phyloP scores from a whole-genome alignment of 2,113 vertebrate species.

The Megaleporinus macrocephalus region DNA sequence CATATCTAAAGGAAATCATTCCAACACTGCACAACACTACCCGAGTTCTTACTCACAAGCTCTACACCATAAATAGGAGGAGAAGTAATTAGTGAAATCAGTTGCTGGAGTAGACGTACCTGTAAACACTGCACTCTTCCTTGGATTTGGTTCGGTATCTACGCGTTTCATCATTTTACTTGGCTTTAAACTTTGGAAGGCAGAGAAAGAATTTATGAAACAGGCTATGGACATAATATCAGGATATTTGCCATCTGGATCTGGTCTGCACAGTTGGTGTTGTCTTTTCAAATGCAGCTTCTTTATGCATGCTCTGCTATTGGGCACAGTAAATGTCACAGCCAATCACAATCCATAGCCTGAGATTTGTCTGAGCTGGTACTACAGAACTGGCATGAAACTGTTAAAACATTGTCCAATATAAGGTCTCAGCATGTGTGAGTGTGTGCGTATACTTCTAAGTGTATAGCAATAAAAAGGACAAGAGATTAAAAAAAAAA shows the following conservation, averaged over 20 bases:
- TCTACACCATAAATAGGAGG: background rate
- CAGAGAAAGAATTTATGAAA: background rate
- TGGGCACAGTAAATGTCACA: constrained; percentile 53
- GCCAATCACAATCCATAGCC: constrained; percentile 15
- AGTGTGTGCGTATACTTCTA: constrained; percentile 61
- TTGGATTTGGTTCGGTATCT: background rate
- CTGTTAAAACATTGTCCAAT: background rate
- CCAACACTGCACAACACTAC: background rate
- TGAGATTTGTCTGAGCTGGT: constrained; percentile 8
- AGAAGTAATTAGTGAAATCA: background rate
- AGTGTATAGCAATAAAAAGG: constrained; percentile 68
- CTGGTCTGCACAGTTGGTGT: constrained; percentile 32
- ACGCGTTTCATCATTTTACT: background rate
- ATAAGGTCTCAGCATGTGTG: background rate
- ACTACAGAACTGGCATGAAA: background rate
- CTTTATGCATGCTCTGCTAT: constrained; percentile 12
- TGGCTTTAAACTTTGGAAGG: constrained; percentile 12
- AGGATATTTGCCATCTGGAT: constrained; percentile 29
- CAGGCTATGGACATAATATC: background rate
- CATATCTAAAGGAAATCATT: background rate
- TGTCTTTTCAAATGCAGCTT: constrained; percentile 44
- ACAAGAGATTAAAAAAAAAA: constrained; percentile 69
- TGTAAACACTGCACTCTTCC: background rate
- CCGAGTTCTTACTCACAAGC: background rate
- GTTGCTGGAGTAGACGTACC: background rate